phyloP scores from a whole-genome alignment of 1,140 invertebrate species.

The Eumeta japonica region DNA sequence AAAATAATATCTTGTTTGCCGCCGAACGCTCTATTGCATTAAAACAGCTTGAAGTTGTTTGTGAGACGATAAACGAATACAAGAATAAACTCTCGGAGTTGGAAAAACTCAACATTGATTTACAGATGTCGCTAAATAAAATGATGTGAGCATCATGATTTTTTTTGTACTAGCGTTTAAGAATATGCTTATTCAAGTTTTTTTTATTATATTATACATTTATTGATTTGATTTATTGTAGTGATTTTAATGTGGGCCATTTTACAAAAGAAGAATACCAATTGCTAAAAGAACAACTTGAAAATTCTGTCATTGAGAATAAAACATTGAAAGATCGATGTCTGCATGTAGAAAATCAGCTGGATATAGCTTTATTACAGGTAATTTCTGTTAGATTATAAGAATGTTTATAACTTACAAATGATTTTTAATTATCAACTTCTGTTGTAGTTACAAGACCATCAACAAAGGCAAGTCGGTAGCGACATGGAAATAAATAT shows the following conservation, averaged over 20 bases:
- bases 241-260: conserved; percentile 21
- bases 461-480: conserved; percentile 27
- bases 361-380: conserved; percentile 25
- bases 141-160: conserved; percentile 34
- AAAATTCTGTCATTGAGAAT: conserved; percentile 24
- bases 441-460: conserved; percentile 33
- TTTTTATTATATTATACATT: conserved; percentile 3
- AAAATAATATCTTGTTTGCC: too few relatives aligned
- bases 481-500: conserved; percentile 61
- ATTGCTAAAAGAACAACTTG: conserved; percentile 24
- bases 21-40: too few relatives aligned
- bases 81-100: conserved; percentile 23
- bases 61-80: conserved; percentile 22
- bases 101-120: conserved; percentile 17
- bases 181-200: too few relatives aligned
- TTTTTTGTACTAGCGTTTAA: too few relatives aligned
- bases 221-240: conserved; percentile 18
- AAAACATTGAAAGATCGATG: conserved; percentile 27
- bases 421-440: conserved; percentile 4
- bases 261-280: conserved; percentile 24
- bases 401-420: neutral
- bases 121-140: conserved; percentile 26
- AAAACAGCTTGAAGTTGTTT: conserved; percentile 25
- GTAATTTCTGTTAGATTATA: conserved; percentile 13
- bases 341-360: conserved; percentile 20